Evolutionary conservation across 2,797 vertebrate species (phyloP).

Genomic region (Hapalemur alaotrensis): DNA sequence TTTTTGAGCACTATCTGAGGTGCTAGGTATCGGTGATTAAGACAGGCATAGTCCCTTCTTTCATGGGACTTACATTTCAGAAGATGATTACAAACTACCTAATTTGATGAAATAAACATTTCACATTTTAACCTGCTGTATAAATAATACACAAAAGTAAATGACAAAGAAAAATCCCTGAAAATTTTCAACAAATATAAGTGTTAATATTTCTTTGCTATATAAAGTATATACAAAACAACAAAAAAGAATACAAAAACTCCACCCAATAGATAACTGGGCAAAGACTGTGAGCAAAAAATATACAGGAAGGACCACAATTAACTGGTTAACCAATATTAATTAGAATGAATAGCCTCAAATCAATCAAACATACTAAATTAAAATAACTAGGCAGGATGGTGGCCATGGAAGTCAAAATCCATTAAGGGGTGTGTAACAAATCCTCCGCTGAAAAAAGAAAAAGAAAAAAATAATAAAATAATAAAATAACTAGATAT

Average conservation of each 20-base stretch:
- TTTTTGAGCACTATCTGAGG: neutral
- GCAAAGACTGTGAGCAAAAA: neutral
- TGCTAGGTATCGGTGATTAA: neutral
- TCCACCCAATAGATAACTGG: neutral
- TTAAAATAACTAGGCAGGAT: neutral
- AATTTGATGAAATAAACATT: neutral
- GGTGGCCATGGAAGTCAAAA: neutral
- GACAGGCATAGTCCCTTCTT: neutral
- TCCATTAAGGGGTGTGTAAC: neutral
- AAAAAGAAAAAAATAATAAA: neutral
- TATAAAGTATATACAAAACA: neutral
- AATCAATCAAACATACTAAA: neutral
- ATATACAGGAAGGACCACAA: neutral
- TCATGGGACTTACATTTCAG: neutral
- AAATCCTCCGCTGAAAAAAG: neutral
- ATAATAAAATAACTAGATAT: neutral
- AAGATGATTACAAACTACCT: neutral
- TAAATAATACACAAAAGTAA: neutral
- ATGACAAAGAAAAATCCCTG: neutral
- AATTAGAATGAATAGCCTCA: neutral
- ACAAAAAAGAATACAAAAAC: neutral
- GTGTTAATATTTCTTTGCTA: neutral
- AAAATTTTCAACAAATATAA: conserved; percentile 7
- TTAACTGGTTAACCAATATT: neutral
- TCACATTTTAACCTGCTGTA: neutral